These are phyloP conservation scores for Seladonia tumulorum DNA, from an alignment of 2,888 invertebrate genomes.

Conservation along the genomic window DNA sequence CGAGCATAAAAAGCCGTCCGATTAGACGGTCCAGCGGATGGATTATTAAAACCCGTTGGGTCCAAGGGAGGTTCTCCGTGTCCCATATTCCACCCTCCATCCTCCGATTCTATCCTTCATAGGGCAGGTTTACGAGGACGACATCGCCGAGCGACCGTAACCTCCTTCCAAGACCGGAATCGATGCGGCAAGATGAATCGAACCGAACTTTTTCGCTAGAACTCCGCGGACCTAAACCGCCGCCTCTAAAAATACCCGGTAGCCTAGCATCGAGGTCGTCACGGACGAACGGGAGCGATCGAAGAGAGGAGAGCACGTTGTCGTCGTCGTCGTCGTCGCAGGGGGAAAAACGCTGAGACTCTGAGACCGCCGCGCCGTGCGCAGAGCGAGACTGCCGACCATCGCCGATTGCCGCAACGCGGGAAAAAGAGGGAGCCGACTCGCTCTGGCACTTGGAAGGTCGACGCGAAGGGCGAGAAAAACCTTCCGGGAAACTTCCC, in stretches of 20 bases:
- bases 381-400: background rate
- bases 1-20: background rate
- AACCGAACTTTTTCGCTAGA: constrained; percentile 46
- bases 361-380: background rate
- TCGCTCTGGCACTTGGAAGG: background rate
- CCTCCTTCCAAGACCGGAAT: constrained; percentile 28
- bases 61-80: background rate
- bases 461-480: background rate
- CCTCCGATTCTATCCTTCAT: background rate
- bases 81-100: constrained; percentile 2
- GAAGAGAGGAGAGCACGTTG: constrained; percentile 45
- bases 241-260: constrained; percentile 69
- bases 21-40: background rate
- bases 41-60: background rate
- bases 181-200: constrained; percentile 42
- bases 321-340: background rate
- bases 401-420: background rate
- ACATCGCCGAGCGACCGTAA: constrained; percentile 49
- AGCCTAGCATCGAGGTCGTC: constrained; percentile 64
- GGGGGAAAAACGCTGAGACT: constrained; percentile 49
- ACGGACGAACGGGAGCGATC: constrained; percentile 60
- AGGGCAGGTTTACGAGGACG: constrained; percentile 34
- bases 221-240: constrained; percentile 43
- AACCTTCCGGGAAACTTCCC: background rate
- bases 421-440: background rate